Evolutionary conservation across 2,888 invertebrate genomes (phyloP), one percentile per base, ranked within the genome.

Genomic region (Iphiclides podalirius): DNA sequence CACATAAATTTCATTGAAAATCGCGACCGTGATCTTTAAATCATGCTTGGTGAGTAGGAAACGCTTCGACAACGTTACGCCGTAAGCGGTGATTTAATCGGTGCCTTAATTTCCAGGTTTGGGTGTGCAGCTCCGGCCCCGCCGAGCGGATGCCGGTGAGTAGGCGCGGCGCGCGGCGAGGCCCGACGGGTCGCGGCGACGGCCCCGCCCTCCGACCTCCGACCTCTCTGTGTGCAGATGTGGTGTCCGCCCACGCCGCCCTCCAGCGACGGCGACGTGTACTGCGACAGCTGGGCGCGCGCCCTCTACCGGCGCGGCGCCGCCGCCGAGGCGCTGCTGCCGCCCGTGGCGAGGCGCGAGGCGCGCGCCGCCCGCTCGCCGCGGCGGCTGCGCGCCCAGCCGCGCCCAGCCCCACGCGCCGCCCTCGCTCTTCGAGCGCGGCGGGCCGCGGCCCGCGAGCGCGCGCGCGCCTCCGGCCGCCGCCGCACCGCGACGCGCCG

Each of bases 181-280:
- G 4, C 8, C 17, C 16, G 9, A n/a, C n/a, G n/a, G n/a, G n/a
- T n/a, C n/a, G n/a, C n/a, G n/a, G n/a, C 20, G 20, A 20, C 20
- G 20, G 20, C 20, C 20, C 20, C 20, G 20, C 4, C 20, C 20
- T 6, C 20, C 6, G 3, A 7, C 12, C 16, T 12, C n/a, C 11
- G 45, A 9, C 36, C 28, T 16, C 14, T n/a, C 17, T 53, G 38
- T 45, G 53, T 54, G 62, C 81, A 98, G 98, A 93, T 97, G 91
- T 99, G 98, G 98, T 94, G 96, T 62, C 98, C 98, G 46, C 98
- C 98, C 49, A 98, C 98, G 13, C 98, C 98, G 51, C 98, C 98
- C 8, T 94, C 95, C 75, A 95, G 96, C 75, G 97, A 97, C 67
- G 94, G 94, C 70, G 98, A 98, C 79, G 82, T 97, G 49, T 97